Evolutionary conservation across 2,888 invertebrate species (phyloP), one percentile per base, ranked within the genome.

Genomic region (Aphidius colemani): DNA sequence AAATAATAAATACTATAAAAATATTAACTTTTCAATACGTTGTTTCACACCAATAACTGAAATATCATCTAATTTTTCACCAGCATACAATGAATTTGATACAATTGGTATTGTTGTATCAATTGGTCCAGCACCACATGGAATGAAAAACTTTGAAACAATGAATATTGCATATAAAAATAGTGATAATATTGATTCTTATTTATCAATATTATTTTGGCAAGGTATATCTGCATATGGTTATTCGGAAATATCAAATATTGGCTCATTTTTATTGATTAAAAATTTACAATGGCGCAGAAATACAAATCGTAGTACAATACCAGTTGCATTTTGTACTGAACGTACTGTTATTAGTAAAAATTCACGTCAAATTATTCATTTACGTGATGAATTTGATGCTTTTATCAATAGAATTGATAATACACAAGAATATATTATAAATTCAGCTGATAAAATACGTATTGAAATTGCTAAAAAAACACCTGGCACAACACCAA

Each of bases 61-160:
- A 64, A 72, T 88, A 39, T 67, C 70, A 6, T 70, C 75, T 13
- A 76, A 73, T 50, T 84, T 84, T 67, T 75, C 77, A 64, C 85
- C 86, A 6, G 66, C 77, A 8, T 89, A 88, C 74, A 87, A 88
- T 66, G 93, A 93, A 84, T 85, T 92, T 68, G 93, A 94, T 81
- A 88, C 89, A 8, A 86, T 89, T 6, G 93, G 93, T 2, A 72
- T 91, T 3, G 85, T 93, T 48, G 84, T 90, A 39, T 80, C 84
- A 63, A 83, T 89, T 46, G 86, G 85, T 67, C 84, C 86, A 39
- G 77, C 84, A 40, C 83, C 82, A 39, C 75, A 80, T 65, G 81
- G 81, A 43, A 80, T 81, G 79, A 79, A 77, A 64, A 80, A 81
- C 63, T 82, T 81, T 53, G 78, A 82, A 46, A 74, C 75, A 9